Evolutionary conservation across 2,797 vertebrate species (phyloP).

Genomic region (Heteromormyrus szaboi): DNA sequence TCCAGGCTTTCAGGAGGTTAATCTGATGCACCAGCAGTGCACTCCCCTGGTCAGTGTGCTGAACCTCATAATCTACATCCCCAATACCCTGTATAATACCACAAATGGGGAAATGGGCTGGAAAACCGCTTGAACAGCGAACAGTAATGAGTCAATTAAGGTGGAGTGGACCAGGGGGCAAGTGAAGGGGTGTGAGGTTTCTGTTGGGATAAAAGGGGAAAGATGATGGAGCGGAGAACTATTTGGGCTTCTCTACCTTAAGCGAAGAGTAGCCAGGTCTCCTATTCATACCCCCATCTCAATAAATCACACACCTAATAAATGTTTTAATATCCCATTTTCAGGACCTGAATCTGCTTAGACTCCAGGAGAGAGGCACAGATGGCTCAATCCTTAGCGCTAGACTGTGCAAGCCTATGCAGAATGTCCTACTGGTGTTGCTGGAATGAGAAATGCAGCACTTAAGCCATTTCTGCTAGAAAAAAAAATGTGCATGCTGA

Average conservation of each 20-base stretch:
- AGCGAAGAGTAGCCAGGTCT: background rate
- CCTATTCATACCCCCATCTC: background rate
- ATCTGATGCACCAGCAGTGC: background rate
- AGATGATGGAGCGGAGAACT: background rate
- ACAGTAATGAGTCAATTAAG: background rate
- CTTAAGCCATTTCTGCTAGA: background rate
- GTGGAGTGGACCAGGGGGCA: background rate
- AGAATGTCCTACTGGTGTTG: background rate
- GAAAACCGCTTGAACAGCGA: background rate
- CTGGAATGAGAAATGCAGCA: background rate
- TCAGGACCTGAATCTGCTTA: background rate
- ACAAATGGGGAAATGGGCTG: conserved; percentile 2
- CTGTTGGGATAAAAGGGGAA: background rate
- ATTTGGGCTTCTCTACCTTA: background rate
- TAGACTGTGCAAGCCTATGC: background rate
- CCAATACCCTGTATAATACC: background rate
- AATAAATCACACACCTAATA: background rate
- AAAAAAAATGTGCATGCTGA: background rate
- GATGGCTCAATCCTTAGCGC: background rate
- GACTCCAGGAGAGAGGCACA: background rate
- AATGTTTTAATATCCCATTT: conserved; percentile 6
- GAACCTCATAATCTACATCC: conserved; percentile 3
- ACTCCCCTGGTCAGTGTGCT: background rate
- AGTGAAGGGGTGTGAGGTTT: background rate
- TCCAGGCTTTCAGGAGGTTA: background rate